A percentile compares a stretch with the other conserved stretches of the same genome.
Evolutionary conservation across 2,797 vertebrate species (phyloP).

Genomic region (Eremophila alpestris): DNA sequence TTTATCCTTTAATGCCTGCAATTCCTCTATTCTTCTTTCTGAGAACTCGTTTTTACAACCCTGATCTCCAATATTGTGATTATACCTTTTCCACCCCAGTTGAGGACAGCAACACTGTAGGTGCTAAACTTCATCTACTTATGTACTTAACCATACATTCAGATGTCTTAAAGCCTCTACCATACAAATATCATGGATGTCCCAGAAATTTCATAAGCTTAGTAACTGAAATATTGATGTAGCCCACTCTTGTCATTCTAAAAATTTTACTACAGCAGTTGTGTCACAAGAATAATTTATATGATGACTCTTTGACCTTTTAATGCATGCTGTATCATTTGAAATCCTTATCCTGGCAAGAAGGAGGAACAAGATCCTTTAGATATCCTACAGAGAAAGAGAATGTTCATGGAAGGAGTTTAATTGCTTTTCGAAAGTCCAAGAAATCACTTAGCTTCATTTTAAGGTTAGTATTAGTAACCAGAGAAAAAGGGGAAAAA

Average conservation of each 20-base stretch:
- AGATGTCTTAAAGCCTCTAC: background rate
- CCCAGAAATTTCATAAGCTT: background rate
- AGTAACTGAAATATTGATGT: background rate
- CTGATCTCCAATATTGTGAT: background rate
- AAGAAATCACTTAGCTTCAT: background rate
- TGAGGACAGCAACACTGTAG: background rate
- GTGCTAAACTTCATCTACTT: background rate
- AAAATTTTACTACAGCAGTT: background rate
- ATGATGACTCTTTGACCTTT: background rate
- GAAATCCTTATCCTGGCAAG: background rate
- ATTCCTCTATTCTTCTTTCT: background rate
- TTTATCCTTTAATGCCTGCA: background rate
- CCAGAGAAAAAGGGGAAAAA: background rate
- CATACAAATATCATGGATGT: background rate
- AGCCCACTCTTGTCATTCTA: background rate
- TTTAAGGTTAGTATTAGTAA: background rate
- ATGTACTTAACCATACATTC: background rate
- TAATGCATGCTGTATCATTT: background rate
- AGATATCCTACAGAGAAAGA: background rate
- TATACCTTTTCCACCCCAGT: background rate
- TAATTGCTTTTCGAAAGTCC: background rate
- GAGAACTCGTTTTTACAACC: background rate
- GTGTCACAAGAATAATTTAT: background rate
- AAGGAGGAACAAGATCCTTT: background rate
- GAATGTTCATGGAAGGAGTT: background rate